phyloP scores from a whole-genome alignment of 92 coral and sea anemone species.

The Palythoa grandiflora region DNA sequence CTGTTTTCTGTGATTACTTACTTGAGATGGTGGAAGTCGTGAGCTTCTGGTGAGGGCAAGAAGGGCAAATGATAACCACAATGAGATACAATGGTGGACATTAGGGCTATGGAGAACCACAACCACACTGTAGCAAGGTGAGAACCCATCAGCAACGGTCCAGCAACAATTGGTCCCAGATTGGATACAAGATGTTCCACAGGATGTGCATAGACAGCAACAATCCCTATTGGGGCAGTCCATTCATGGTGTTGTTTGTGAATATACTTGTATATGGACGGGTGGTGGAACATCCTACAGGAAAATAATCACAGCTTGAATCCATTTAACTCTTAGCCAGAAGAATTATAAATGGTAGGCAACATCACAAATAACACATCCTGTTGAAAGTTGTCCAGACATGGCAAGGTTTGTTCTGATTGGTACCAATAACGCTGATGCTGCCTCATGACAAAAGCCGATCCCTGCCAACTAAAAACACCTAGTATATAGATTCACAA shows the following conservation, averaged over 20 bases:
- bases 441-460: too few relatives aligned
- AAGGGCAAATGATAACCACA: slow-evolving; percentile 96
- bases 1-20: slow-evolving; percentile 39
- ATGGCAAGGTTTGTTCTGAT: too few relatives aligned
- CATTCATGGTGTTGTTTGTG: slow-evolving; percentile 98
- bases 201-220: slow-evolving; percentile 91
- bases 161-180: slow-evolving; percentile 80
- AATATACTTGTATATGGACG: slow-evolving; percentile 85
- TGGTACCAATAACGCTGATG: too few relatives aligned
- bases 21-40: slow-evolving; percentile 99
- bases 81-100: slow-evolving; percentile 89
- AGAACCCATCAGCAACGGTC: slow-evolving; percentile 97
- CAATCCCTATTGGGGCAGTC: slow-evolving; percentile 95
- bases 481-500: too few relatives aligned
- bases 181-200: slow-evolving; percentile 88
- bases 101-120: slow-evolving; percentile 89
- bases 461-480: too few relatives aligned
- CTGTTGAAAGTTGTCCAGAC: too few relatives aligned
- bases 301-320: neutral
- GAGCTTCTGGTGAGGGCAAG: slow-evolving; percentile 99
- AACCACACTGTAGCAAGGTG: slow-evolving; percentile 97
- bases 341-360: too few relatives aligned
- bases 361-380: too few relatives aligned
- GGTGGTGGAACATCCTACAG: slow-evolving; percentile 90
- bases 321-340: too few relatives aligned